Evolutionary conservation across 2,113 vertebrate species (phyloP).

Genomic region (Centropristis striata): DNA sequence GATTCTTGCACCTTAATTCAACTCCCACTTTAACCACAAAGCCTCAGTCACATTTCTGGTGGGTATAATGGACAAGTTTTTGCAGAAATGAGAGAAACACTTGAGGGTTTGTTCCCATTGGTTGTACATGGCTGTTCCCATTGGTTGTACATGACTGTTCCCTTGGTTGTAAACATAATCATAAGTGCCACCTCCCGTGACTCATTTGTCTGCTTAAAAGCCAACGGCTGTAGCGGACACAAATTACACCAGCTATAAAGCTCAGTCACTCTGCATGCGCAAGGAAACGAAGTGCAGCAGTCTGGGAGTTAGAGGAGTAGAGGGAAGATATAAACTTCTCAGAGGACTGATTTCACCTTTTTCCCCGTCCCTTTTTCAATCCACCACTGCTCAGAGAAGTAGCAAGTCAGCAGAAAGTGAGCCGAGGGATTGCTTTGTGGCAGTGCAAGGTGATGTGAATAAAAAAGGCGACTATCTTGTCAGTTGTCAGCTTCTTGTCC

Average conservation of each 20-base stretch:
- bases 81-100: constrained; percentile 11
- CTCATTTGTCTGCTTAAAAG: constrained; percentile 49
- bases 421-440: constrained; percentile 51
- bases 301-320: constrained; percentile 30
- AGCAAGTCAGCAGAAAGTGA: constrained; percentile 77
- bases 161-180: constrained; percentile 21
- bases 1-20: constrained; percentile 7
- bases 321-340: constrained; percentile 62
- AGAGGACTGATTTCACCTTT: constrained; percentile 42
- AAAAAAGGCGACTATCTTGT: constrained; percentile 51
- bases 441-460: constrained; percentile 45
- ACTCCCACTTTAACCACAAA: constrained; percentile 1
- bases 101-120: constrained; percentile 9
- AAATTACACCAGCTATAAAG: constrained; percentile 39
- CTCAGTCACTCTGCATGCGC: constrained; percentile 15
- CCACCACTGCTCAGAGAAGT: constrained; percentile 53
- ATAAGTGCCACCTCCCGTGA: constrained; percentile 20
- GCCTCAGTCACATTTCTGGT: constrained; percentile 9
- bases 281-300: constrained; percentile 30
- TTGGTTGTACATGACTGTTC: background rate
- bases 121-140: background rate
- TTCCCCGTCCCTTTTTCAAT: constrained; percentile 14
- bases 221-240: constrained; percentile 31
- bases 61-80: constrained; percentile 6
- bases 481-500: constrained; percentile 63